Evolutionary conservation across 2,888 invertebrate genomes (phyloP).

Genomic region (Uropetala carovei): DNA sequence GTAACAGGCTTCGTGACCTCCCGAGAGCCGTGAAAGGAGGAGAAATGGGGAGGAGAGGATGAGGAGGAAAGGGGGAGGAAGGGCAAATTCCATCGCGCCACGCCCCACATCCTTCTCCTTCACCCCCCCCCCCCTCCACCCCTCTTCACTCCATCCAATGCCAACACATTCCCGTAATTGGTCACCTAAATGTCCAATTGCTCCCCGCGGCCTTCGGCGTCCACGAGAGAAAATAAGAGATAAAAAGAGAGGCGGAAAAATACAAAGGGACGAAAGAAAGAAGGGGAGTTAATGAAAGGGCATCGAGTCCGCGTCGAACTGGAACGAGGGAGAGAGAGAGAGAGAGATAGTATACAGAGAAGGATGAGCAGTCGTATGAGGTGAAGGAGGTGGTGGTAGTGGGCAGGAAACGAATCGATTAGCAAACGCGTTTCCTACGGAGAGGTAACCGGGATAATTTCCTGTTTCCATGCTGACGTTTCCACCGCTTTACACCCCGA

Average conservation of each 20-base stretch:
- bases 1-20: background rate
- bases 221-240: background rate
- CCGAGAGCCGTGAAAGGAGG: background rate
- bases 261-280: background rate
- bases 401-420: conserved; percentile 30
- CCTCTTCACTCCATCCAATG: too few species aligned
- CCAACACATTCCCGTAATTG: background rate
- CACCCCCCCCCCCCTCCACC: background rate
- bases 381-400: background rate
- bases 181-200: background rate
- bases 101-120: background rate
- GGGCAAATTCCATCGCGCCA: background rate
- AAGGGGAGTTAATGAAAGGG: conserved; percentile 15
- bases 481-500: background rate
- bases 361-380: background rate
- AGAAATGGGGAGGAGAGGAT: background rate
- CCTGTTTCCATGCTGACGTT: conserved; percentile 21
- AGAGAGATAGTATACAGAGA: background rate
- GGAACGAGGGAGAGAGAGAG: background rate
- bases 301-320: background rate
- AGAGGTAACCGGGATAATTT: conserved; percentile 50
- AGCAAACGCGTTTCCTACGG: conserved; percentile 47
- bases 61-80: background rate
- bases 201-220: background rate
- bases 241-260: background rate